These are phyloP conservation scores for Oryzias dopingdopingensis DNA, from an alignment of 2,797 vertebrate genomes.

Conservation along the genomic window DNA sequence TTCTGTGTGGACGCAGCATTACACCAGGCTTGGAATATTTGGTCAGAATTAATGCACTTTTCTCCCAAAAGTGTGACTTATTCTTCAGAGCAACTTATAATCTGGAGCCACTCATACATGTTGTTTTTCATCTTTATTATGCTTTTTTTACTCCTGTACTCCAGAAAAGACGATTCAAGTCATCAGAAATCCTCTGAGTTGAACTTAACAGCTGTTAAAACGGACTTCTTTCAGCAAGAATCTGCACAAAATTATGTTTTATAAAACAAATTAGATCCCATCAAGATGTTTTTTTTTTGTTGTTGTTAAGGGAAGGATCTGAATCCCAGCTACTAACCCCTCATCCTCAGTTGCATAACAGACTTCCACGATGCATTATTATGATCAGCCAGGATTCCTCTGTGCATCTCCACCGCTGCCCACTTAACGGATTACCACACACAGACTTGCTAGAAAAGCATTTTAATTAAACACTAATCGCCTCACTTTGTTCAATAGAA, in stretches of 20 bases:
- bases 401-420: slow-evolving; percentile 33
- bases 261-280: not conserved
- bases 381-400: slow-evolving; percentile 42
- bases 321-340: slow-evolving; percentile 25
- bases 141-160: too few relatives aligned
- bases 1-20: too few relatives aligned
- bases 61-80: too few relatives aligned
- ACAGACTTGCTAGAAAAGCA: slow-evolving; percentile 42
- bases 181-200: too few relatives aligned
- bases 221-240: slow-evolving; percentile 12
- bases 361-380: slow-evolving; percentile 38
- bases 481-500: slow-evolving; percentile 57
- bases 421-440: slow-evolving; percentile 62
- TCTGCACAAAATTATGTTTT: not conserved
- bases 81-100: too few relatives aligned
- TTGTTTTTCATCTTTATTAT: too few relatives aligned
- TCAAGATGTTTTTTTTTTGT: slow-evolving; percentile 31
- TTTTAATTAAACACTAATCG: slow-evolving; percentile 65
- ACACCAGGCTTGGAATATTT: too few relatives aligned
- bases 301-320: slow-evolving; percentile 20
- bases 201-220: not conserved
- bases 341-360: slow-evolving; percentile 37
- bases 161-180: too few relatives aligned
- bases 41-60: too few relatives aligned
- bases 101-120: too few relatives aligned